Conservation (phyloP, 2,888 invertebrate genomes). For the Trilocha varians region DNA sequence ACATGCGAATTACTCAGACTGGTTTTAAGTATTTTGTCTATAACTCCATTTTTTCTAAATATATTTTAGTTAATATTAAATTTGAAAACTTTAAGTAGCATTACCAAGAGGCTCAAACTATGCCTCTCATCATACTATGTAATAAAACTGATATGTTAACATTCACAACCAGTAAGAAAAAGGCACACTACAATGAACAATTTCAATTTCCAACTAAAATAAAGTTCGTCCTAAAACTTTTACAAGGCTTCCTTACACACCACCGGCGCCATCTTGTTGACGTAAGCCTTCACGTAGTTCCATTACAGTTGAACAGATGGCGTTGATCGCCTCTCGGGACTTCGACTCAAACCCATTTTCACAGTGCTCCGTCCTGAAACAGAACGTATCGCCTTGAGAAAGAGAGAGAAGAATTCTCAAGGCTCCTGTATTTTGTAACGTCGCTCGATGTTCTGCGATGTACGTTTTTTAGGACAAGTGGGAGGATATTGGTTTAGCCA, state of each 20-base stretch:
- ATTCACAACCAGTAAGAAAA: neutral
- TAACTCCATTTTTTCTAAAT: too few species aligned
- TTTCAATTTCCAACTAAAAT: neutral
- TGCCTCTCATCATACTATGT: too few species aligned
- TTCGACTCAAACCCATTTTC: conserved; percentile 48
- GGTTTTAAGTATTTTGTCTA: too few species aligned
- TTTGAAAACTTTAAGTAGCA: too few species aligned
- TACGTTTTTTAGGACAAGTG: conserved; percentile 52
- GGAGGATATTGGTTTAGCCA: conserved; percentile 53
- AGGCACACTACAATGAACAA: neutral
- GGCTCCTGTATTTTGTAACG: conserved; percentile 51
- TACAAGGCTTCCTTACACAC: conserved; percentile 23
- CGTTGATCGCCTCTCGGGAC: conserved; percentile 38
- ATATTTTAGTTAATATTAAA: too few species aligned
- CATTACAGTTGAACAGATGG: conserved; percentile 33
- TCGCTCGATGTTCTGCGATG: conserved; percentile 26
- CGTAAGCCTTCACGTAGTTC: conserved; percentile 31
- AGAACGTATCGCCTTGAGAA: conserved; percentile 46
- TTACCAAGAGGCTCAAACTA: too few species aligned
- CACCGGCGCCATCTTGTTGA: conserved; percentile 53
- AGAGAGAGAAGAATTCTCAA: conserved; percentile 69
- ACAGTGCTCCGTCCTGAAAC: conserved; percentile 62
- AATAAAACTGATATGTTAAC: too few species aligned
- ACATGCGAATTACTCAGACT: too few species aligned
- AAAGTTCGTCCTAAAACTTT: neutral